phyloP scores from a whole-genome alignment of 2,113 vertebrate genomes.

The Triplophysa siluroides region DNA sequence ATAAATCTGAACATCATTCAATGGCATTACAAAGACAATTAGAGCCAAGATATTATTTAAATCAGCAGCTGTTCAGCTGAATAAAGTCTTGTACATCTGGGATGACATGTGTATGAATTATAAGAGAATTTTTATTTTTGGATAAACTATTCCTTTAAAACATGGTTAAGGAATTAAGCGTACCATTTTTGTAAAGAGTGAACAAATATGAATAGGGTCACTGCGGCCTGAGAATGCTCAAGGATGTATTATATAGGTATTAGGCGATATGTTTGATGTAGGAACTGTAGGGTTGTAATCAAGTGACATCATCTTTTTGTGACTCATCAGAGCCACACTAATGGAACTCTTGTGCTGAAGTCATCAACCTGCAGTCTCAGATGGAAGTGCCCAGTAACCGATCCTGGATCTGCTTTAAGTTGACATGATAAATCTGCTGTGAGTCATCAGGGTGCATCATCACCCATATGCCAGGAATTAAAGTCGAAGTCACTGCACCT shows the following conservation, averaged over 20 bases:
- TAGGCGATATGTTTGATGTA: neutral
- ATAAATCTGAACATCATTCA: no score
- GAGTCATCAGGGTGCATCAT: slow-evolving; percentile 45
- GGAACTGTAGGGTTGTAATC: slow-evolving; percentile 24
- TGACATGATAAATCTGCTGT: slow-evolving; percentile 38
- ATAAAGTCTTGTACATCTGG: no score
- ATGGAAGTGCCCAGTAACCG: slow-evolving; percentile 12
- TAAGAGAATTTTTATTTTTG: no score
- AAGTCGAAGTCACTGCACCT: slow-evolving; percentile 1
- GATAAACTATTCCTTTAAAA: no score
- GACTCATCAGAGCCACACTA: slow-evolving; percentile 42
- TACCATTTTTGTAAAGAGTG: no score
- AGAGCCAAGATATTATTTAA: no score
- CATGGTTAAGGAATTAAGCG: no score
- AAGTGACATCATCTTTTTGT: slow-evolving; percentile 51
- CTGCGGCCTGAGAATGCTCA: neutral
- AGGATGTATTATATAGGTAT: slow-evolving; percentile 8
- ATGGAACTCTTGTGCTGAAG: slow-evolving; percentile 33
- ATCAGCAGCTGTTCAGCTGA: no score
- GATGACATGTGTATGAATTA: no score
- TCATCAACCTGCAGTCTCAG: slow-evolving; percentile 22
- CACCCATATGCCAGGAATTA: slow-evolving; percentile 36
- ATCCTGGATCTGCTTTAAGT: slow-evolving; percentile 31
- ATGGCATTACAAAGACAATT: no score
- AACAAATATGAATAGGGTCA: neutral